phyloP scores from a whole-genome alignment of 2,113 vertebrate genomes.

The Pseudopodoces humilis region DNA sequence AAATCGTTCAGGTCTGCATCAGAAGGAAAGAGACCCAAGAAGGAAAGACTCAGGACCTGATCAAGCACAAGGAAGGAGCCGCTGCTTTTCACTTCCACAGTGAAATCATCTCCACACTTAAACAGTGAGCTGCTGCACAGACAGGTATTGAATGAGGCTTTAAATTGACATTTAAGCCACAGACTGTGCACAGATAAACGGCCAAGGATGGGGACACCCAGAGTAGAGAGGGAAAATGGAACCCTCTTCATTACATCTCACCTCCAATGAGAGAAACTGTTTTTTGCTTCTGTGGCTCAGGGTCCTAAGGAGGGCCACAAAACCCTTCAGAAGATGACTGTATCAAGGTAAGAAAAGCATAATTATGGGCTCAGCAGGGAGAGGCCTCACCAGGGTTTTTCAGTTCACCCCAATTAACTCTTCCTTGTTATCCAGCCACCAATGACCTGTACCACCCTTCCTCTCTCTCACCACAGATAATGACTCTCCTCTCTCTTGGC shows the following conservation, averaged over 20 bases:
- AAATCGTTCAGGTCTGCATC: neutral
- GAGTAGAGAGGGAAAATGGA: neutral
- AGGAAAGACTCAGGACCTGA: neutral
- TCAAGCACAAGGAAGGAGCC: neutral
- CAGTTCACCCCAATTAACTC: neutral
- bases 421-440: neutral
- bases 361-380: neutral
- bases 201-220: fast-evolving
- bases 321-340: neutral
- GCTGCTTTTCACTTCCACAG: neutral
- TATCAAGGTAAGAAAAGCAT: neutral
- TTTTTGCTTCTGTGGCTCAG: neutral
- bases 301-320: neutral
- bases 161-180: neutral
- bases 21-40: neutral
- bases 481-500: neutral
- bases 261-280: neutral
- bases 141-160: neutral
- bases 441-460: neutral
- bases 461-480: neutral
- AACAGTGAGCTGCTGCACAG: neutral
- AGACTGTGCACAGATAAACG: neutral
- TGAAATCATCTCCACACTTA: neutral
- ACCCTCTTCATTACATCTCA: neutral
- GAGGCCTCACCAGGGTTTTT: neutral